Evolutionary conservation across 64 coral and sea anemone species (phyloP), one percentile per base, ranked within the genome.

Genomic region (Pocillopora verrucosa): DNA sequence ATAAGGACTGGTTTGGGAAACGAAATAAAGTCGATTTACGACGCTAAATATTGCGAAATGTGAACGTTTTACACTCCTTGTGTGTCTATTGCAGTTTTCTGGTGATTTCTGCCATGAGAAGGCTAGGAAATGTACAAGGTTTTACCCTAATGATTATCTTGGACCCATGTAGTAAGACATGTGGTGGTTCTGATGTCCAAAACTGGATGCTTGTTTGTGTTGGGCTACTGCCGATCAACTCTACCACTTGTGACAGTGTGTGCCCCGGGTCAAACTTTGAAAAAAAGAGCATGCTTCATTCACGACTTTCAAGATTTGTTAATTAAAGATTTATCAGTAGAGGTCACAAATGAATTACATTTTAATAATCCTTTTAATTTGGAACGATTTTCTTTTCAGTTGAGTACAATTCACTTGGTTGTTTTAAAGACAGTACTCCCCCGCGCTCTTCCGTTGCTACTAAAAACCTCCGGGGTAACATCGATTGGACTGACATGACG

Each of bases 351-450:
- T 79, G 25, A 51, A 16, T n/a, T 58, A 26, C 51, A 30, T 11
- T 19, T 56, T 34, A n/a, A n/a, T n/a, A n/a, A n/a, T n/a, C n/a
- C n/a, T n/a, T n/a, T n/a, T n/a, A n/a, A n/a, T n/a, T n/a, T n/a
- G n/a, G n/a, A n/a, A n/a, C n/a, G n/a, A n/a, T n/a, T 61, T 35
- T 80, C 81, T 24, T 85, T 65, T 63, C 73, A 91, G 89, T 86
- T 37, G 10, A 76, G 1, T 75, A 77, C 59, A 60, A 86, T 6
- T 73, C 80, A n/a, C n/a, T n/a, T n/a, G n/a, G n/a, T n/a, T n/a
- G n/a, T n/a, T n/a, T n/a, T n/a, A n/a, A n/a, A n/a, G 81, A 91
- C 15, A 60, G 81, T 16, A 77, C 19, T 10, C n/a, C 81, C 89
- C 16, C 60, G 73, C 11, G 4, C 89, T 5, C 36, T 91, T 77